Evolutionary conservation across 1,140 invertebrate species (phyloP).

Genomic region (Hestina assimilis): DNA sequence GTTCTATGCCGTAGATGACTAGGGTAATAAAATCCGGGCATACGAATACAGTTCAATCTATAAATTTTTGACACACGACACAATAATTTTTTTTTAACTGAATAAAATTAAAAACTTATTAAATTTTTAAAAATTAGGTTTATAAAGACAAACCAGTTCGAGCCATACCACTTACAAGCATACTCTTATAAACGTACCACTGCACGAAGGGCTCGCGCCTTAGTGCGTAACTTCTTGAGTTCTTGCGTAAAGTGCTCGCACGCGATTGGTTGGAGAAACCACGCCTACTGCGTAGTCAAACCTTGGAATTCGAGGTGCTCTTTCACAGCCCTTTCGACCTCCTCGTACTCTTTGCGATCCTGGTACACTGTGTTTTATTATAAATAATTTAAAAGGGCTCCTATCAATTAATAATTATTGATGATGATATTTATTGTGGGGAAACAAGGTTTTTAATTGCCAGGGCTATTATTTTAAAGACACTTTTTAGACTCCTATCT

Average conservation of each 20-base stretch:
- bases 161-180: neutral
- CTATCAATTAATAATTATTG: constrained; percentile 38
- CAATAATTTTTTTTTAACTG: too few relatives aligned
- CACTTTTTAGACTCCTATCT: too few relatives aligned
- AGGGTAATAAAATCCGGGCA: too few relatives aligned
- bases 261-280: constrained; percentile 62
- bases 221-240: constrained; percentile 61
- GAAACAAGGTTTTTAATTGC: too few relatives aligned
- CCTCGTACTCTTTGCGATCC: constrained; percentile 53
- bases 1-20: too few relatives aligned
- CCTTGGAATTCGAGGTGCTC: constrained; percentile 67
- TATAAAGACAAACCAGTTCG: too few relatives aligned
- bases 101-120: too few relatives aligned
- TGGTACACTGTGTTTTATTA: constrained; percentile 75
- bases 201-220: constrained; percentile 30
- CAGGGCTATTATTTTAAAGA: too few relatives aligned
- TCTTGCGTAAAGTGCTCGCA: constrained; percentile 60
- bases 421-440: constrained; percentile 8
- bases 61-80: too few relatives aligned
- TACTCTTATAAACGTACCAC: neutral
- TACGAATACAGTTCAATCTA: too few relatives aligned
- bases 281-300: constrained; percentile 70
- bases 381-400: constrained; percentile 77
- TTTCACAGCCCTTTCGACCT: constrained; percentile 63
- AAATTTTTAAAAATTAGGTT: too few relatives aligned